phyloP scores from a whole-genome alignment of 2,797 vertebrate species.

The Emys orbicularis region DNA sequence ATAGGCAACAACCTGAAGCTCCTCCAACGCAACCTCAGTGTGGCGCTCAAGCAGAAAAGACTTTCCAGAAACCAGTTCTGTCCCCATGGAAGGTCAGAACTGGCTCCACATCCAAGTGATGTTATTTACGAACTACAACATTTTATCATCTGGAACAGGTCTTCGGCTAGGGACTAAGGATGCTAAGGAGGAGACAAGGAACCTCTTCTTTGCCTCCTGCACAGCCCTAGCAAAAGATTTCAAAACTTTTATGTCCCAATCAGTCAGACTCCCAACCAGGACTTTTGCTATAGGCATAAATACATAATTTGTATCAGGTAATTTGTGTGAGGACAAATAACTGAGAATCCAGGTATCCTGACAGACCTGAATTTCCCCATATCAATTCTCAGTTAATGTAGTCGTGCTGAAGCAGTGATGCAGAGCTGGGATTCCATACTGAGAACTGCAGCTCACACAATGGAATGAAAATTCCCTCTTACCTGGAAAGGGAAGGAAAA shows the following conservation, averaged over 20 bases:
- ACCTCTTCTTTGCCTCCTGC: background rate
- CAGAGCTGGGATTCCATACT: background rate
- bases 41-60: background rate
- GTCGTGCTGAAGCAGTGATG: background rate
- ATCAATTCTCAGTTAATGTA: background rate
- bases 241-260: background rate
- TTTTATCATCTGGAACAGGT: background rate
- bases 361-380: background rate
- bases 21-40: background rate
- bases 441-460: background rate
- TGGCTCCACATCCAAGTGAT: background rate
- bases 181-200: background rate
- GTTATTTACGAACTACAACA: background rate
- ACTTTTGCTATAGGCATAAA: background rate
- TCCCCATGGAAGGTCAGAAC: background rate
- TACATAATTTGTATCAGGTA: conserved; percentile 29
- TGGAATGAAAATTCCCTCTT: background rate
- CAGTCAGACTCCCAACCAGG: background rate
- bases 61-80: fast-evolving
- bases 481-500: background rate
- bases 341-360: background rate
- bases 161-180: background rate
- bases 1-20: background rate
- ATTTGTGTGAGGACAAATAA: conserved; percentile 38
- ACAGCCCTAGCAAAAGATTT: background rate